Base-by-base conservation (phyloP, 2,888 invertebrate species). In the Esperia sulphurella region DNA sequence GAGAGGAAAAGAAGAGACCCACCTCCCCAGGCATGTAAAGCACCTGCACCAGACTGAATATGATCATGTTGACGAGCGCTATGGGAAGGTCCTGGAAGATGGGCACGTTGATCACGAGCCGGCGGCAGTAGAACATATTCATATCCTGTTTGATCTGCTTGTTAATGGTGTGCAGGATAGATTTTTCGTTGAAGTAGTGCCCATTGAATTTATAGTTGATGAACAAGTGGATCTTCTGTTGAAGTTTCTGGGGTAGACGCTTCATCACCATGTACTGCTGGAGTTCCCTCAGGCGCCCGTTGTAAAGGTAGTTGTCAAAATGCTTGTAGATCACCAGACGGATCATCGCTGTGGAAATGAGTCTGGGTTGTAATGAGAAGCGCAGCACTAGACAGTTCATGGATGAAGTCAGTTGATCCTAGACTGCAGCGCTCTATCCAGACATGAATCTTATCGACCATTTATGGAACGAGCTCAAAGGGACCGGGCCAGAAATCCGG, bases 21-120 rank as follows among this genome's bases (percentile, higher is more conserved):
- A 79, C 83, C 69, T 93, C 92, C 45, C 91, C 91, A 0, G 92
- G 91, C 64, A 93, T 79, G 61, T 84, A 92, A 10, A 92, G 73
- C 54, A 91, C 90, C 44, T 85, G 85, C 39, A 79, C 84, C 45
- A 93, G 68, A 51, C 79, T 74, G 12, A 86, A 78, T 7, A 92
- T 83, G 13, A 93, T 89, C 1, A 88, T 75, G 14, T 85, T 83
- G 0, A 92, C 68, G 14, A 91, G 58, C 1, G 86, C 72, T 8
- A 79, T 70, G 0, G 92, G 90, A 55, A 93, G 61, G 46, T 91
- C 79, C 45, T 85, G 81, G 51, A 93, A 91, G 35, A 93, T 65
- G 0, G 85, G 79, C 8, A 92, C 91, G 35, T 85, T 91, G 54
- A 90, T 75, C 4, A 93, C 82, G 30, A 93, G 70, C 35, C 80